Base-by-base conservation (phyloP, 2,797 vertebrate genomes). In the Gambelia wislizenii region DNA sequence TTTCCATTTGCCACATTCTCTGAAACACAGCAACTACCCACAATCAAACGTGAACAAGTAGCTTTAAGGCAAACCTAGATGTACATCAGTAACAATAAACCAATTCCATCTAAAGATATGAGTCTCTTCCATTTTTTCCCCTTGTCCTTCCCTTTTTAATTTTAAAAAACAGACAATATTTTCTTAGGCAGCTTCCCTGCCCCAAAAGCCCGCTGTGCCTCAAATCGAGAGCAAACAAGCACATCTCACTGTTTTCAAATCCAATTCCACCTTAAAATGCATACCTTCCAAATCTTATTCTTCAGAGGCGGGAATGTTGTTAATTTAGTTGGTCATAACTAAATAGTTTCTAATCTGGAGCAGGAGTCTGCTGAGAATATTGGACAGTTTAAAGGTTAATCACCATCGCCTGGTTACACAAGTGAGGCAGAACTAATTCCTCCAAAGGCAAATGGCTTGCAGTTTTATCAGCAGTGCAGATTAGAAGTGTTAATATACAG, bases 251-350 rank as follows among this genome's bases (percentile, higher is more conserved):
- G 90, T 96, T 96, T 94, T 91, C 89, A 93, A 95, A 93, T 94
- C 93, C 93, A 94, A 93, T 96, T 97, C 96, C 97, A 97, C 96
- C 96, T 97, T 97, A 97, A 97, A 97, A 96, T 91, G 96, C 96
- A 96, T 96, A 96, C 97, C 96, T 97, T 96, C 97, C 96, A 96
- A 97, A 97, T 96, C 96, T 97, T 96, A 94, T 96, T 97, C 97
- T 97, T 97, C 96, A 95, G 97, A 97, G 98, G 97, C 96, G 97
- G 96, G 93, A 97, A 97, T 96, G 98, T 98, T 98, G 98, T 99
- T 99, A 98, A 99, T 99, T 99, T 99, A 99, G 98, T 99, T 99
- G 98, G 98, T 99, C 98, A 99, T 99, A 99, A 99, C 98, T 99
- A 99, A 98, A 99, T 98, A 98, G 99, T 98, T 97, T 98, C 98